Base-by-base conservation (phyloP, 2,888 invertebrate genomes). In the Rhaphigaster nebulosa region DNA sequence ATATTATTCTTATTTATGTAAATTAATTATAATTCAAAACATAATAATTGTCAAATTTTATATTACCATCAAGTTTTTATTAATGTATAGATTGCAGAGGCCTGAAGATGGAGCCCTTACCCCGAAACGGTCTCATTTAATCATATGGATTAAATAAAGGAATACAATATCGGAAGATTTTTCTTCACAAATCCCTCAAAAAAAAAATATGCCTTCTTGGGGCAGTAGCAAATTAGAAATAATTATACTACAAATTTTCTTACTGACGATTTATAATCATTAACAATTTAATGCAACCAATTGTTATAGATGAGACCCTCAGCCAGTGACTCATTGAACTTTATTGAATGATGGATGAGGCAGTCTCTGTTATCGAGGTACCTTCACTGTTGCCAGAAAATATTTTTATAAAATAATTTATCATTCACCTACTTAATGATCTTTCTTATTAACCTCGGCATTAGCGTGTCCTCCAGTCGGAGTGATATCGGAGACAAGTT, bases 401-500 rank as follows among this genome's bases (percentile, higher is more conserved):
- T 38, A 8, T 76, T 76, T 70, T 70, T 76, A 6, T 8, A 18
- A 20, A 76, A 34, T 76, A 76, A 38, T 76, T 76, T 76, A 76
- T 38, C 38, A 76, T 26, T 34, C 6, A 23, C 20, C 8, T 38
- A 20, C 70, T 76, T 76, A 76, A 76, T 76, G 70, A 76, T 76
- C 34, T 38, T 76, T 38, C 70, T 76, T 76, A 76, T 76, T 76
- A 76, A 38, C 70, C 18, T 20, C 3, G 38, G 38, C 34, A 76
- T 76, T 76, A 76, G 34, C 38, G 70, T 38, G 38, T 76, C 70
- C 70, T 76, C 70, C 20, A 38, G 38, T 1, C 20, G 38, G 38
- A 76, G 38, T 76, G 70, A 76, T 76, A 76, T 34, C 70, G 70
- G 70, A 76, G 70, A 76, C 70, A 38, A 34, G 70, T 76, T 76